Conservation (phyloP, 2,113 vertebrate species). For the Osmerus mordax region DNA sequence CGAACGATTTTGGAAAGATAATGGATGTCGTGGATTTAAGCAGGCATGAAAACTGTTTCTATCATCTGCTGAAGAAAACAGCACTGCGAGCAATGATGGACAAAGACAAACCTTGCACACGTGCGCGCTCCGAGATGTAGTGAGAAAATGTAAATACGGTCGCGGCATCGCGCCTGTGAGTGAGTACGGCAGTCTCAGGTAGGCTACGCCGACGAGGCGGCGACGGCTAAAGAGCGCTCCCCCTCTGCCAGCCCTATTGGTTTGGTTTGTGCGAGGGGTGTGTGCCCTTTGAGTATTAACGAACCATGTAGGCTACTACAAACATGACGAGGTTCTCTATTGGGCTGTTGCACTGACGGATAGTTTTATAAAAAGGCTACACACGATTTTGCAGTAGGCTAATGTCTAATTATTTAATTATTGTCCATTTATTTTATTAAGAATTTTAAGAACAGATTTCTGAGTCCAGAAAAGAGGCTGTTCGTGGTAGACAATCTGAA, state of each 20-base stretch:
- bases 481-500: no score
- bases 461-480: no score
- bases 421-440: no score
- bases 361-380: no score
- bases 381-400: no score
- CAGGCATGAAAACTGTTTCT: constrained; percentile 28
- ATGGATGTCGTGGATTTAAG: no score
- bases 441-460: no score
- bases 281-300: not conserved
- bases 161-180: not conserved
- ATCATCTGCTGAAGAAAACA: constrained; percentile 15
- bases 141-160: constrained; percentile 1
- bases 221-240: not conserved
- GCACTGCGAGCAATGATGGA: not conserved
- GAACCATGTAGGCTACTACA: no score
- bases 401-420: no score
- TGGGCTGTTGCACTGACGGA: no score
- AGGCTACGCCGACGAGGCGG: not conserved
- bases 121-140: constrained; percentile 14
- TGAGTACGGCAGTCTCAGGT: constrained; percentile 6
- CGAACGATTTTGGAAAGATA: constrained; percentile 29
- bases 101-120: constrained; percentile 54
- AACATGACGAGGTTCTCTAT: no score
- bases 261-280: not conserved
- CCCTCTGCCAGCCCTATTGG: not conserved